These are phyloP conservation scores for Fissipunctia ypsillon DNA, from an alignment of 2,888 invertebrate species.

Conservation along the genomic window DNA sequence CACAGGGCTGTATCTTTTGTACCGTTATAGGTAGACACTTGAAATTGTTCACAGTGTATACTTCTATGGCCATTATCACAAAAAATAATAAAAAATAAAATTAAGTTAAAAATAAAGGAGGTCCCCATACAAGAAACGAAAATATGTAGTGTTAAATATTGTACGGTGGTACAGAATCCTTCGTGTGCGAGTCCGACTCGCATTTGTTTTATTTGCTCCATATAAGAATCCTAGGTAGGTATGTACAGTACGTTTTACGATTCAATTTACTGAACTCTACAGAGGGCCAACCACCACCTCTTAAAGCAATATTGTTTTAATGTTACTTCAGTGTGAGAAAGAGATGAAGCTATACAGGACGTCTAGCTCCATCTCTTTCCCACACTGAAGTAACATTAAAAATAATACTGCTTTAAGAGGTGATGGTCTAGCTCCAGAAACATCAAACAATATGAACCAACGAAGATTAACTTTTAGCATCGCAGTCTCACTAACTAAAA, in stretches of 20 bases:
- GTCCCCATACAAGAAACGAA: background rate
- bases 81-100: background rate
- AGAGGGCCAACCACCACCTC: too few species aligned
- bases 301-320: too few species aligned
- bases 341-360: too few species aligned
- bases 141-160: background rate
- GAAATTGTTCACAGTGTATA: background rate
- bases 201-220: background rate
- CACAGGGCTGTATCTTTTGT: background rate
- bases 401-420: too few species aligned
- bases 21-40: too few species aligned
- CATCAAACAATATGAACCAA: conserved; percentile 6
- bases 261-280: background rate
- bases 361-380: too few species aligned
- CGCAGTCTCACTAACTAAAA: background rate
- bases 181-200: background rate
- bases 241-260: background rate
- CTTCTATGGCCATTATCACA: background rate
- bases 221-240: background rate
- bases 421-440: too few species aligned
- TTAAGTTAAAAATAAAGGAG: background rate
- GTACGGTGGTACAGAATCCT: too few species aligned
- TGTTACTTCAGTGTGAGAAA: too few species aligned
- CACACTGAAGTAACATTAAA: too few species aligned
- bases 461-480: background rate